These are phyloP conservation scores for Aphelocoma coerulescens DNA, from an alignment of 2,113 vertebrate genomes.

Conservation along the genomic window DNA sequence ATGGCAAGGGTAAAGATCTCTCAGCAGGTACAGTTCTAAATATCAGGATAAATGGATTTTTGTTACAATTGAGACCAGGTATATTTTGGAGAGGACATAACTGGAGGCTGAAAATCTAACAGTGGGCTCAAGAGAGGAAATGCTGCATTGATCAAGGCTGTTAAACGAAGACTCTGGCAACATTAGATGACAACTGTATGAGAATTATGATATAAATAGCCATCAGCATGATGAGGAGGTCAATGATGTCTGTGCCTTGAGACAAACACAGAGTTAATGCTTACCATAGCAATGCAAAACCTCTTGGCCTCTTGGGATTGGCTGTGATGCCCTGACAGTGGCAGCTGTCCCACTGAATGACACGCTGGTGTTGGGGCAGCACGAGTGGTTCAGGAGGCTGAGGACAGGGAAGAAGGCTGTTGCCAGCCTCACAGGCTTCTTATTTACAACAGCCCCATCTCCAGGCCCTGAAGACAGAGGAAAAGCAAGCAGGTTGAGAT, in stretches of 20 bases:
- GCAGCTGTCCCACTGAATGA: slow-evolving; percentile 73
- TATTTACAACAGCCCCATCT: slow-evolving; percentile 67
- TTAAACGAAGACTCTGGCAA: background rate
- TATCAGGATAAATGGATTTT: background rate
- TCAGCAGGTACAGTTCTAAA: background rate
- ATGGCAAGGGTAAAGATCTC: background rate
- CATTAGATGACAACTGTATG: background rate
- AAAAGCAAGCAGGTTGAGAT: background rate
- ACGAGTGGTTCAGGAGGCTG: slow-evolving; percentile 95
- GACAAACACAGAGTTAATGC: background rate
- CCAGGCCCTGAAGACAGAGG: slow-evolving; percentile 48
- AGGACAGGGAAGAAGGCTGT: slow-evolving; percentile 87
- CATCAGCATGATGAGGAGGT: background rate
- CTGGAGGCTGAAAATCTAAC: background rate
- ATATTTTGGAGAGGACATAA: background rate
- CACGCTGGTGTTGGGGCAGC: slow-evolving; percentile 87
- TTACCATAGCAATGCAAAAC: slow-evolving; percentile 94
- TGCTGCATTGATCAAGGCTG: background rate
- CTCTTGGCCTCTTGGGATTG: slow-evolving; percentile 80
- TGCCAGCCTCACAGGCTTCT: slow-evolving; percentile 81
- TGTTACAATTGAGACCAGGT: background rate
- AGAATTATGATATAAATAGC: background rate
- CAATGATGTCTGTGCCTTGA: background rate
- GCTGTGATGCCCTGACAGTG: slow-evolving; percentile 77
- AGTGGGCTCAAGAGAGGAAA: background rate